phyloP scores from a whole-genome alignment of 2,113 vertebrate species.

The Macroglossus sobrinus region DNA sequence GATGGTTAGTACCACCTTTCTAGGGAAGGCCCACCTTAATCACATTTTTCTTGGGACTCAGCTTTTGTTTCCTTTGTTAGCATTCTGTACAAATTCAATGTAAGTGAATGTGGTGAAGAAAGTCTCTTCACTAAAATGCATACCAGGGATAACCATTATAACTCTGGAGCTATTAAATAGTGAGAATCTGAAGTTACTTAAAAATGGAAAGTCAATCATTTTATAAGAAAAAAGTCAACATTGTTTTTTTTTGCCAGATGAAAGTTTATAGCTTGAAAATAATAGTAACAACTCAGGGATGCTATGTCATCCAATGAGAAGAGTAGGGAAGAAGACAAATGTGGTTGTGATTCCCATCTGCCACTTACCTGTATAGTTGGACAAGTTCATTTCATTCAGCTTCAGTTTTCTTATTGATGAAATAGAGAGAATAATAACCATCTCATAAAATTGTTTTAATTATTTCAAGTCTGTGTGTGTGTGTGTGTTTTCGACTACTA shows the following conservation, averaged over 20 bases:
- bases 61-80: neutral
- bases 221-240: neutral
- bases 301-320: neutral
- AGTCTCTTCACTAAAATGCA: neutral
- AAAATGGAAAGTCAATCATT: neutral
- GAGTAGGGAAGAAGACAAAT: neutral
- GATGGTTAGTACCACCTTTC: neutral
- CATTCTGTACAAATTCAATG: neutral
- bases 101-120: neutral
- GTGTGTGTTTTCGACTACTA: neutral
- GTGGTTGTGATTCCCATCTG: neutral
- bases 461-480: neutral
- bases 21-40: neutral
- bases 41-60: neutral
- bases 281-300: neutral
- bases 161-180: neutral
- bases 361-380: neutral
- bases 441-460: neutral
- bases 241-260: neutral
- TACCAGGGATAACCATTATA: neutral
- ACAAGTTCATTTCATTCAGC: neutral
- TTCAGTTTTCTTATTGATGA: conserved; percentile 6
- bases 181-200: neutral
- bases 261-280: conserved; percentile 3
- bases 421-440: neutral